These are phyloP conservation scores for Tamias sibiricus DNA, from an alignment of 2,113 vertebrate genomes.

Conservation along the genomic window DNA sequence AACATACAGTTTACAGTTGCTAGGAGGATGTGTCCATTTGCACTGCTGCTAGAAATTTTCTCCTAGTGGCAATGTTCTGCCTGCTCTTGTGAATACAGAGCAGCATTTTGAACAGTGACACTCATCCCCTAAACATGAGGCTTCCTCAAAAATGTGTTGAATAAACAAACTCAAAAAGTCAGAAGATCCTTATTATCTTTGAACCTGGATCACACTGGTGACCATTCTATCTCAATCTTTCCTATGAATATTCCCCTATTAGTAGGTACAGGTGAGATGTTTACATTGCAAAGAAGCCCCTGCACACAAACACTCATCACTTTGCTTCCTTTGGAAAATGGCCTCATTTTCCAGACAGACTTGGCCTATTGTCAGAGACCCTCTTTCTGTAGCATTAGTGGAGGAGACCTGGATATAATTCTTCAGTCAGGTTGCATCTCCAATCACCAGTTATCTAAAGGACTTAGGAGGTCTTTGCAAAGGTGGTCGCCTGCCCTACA, in stretches of 20 bases:
- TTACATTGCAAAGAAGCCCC: background rate
- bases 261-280: background rate
- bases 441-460: constrained; percentile 8
- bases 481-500: constrained; percentile 40
- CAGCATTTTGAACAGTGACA: background rate
- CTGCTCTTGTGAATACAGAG: background rate
- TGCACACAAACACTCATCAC: background rate
- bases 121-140: background rate
- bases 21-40: background rate
- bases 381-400: accelerated
- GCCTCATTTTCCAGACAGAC: background rate
- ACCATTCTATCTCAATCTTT: background rate
- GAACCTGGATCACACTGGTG: background rate
- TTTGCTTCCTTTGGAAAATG: background rate
- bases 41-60: background rate
- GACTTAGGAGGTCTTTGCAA: constrained; percentile 37
- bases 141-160: background rate
- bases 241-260: background rate
- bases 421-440: constrained; percentile 26
- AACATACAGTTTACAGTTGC: background rate
- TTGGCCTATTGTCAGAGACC: background rate
- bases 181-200: background rate
- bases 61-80: background rate
- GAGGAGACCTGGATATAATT: accelerated
- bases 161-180: background rate